Base-by-base conservation (phyloP, 2,888 invertebrate genomes). In the Muschampia plurimacula region DNA sequence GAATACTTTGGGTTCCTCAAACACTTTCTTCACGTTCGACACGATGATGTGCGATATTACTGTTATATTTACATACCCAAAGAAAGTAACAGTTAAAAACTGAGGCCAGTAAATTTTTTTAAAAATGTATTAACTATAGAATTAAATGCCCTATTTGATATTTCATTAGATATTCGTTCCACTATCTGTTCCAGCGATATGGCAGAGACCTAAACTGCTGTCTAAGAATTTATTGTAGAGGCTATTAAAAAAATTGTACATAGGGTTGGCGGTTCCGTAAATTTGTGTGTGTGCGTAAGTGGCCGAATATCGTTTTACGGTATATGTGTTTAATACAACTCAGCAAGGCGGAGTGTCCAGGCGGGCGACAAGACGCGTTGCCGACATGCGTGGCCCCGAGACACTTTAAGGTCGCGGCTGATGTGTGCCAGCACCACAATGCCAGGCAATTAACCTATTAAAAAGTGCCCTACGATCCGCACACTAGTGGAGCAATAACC, bases 361-460 rank as follows among this genome's bases (percentile, higher is more conserved):
- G 62, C 72, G 67, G 41, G 55, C 66, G 66, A 67, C 15, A 49
- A 52, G 67, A 67, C 67, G 74, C 74, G 74, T 75, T 81, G 78
- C 77, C 77, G 76, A 88, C 87, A 86, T 87, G 89, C 89, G 89
- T 90, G 91, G 91, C 90, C 92, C 89, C 91, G 86, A 89, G 89
- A 81, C 86, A 86, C 85, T 88, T 85, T 93, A 91, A 93, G 93
- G 93, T 93, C 93, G 92, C 85, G 85, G 88, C 86, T 89, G 89
- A 90, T 90, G 87, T 91, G 89, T 92, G 91, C 92, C 92, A 92
- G 90, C 89, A 89, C 88, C 85, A 93, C 93, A 91, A 93, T 93
- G 91, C 90, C 89, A 90, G 90, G 86, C 90, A 91, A 93, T 94
- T 93, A 93, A 90, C 91, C 91, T 92, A 92, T 92, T 92, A 92